These are phyloP conservation scores for Tamandua tetradactyla DNA, from an alignment of 2,797 vertebrate genomes.

Conservation along the genomic window DNA sequence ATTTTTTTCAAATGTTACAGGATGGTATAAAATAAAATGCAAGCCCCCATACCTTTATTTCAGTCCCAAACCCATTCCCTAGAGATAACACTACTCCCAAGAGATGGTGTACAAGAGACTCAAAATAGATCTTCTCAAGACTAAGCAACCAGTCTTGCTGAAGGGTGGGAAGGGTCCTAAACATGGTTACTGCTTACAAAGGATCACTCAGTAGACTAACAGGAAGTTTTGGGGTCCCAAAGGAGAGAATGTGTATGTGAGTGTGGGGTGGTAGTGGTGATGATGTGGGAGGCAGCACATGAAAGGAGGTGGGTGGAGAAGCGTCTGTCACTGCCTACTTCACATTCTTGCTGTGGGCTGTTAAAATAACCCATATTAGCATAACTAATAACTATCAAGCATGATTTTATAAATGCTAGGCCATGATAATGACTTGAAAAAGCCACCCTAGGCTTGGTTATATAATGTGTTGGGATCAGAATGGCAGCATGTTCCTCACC, in stretches of 20 bases:
- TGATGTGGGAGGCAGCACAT: slow-evolving; percentile 15
- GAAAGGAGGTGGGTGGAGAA: slow-evolving; percentile 58
- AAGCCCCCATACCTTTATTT: background rate
- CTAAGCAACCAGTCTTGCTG: background rate
- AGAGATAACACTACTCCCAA: slow-evolving; percentile 10
- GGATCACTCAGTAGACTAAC: background rate
- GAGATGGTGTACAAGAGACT: slow-evolving; percentile 15
- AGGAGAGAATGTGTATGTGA: background rate
- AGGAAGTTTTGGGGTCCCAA: background rate
- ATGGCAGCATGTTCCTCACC: slow-evolving; percentile 14
- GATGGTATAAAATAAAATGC: background rate
- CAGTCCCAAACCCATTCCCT: slow-evolving; percentile 24
- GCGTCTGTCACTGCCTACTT: slow-evolving; percentile 60
- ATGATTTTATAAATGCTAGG: slow-evolving; percentile 64
- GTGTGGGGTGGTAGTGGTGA: background rate
- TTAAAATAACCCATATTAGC: slow-evolving; percentile 71
- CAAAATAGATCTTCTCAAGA: slow-evolving; percentile 26
- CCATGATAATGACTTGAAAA: slow-evolving; percentile 61
- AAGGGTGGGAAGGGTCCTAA: slow-evolving; percentile 4
- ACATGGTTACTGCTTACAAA: slow-evolving; percentile 9
- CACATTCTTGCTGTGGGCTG: slow-evolving; percentile 37
- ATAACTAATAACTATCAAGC: slow-evolving; percentile 61
- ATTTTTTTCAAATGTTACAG: slow-evolving; percentile 21
- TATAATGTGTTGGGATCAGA: slow-evolving; percentile 34
- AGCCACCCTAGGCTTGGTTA: slow-evolving; percentile 45